Base-by-base conservation (phyloP, 2,888 invertebrate species). In the Epinotia bilunana region DNA sequence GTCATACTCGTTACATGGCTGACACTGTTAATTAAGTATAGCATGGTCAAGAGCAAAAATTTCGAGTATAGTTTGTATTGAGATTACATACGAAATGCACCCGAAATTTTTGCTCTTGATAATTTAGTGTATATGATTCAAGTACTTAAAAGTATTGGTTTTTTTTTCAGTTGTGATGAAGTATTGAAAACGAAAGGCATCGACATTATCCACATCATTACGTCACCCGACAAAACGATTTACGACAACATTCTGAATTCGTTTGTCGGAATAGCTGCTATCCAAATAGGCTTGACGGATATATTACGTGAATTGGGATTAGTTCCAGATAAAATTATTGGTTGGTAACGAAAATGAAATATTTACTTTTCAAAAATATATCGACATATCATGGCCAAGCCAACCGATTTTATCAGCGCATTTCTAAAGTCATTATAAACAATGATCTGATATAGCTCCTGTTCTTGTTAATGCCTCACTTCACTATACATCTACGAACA, bases 211-310 rank as follows among this genome's bases (percentile, higher is more conserved):
- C 87, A 95, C 16, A 89, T 96, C 18, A 87, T 96, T 12, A 95
- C 95, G 71, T 93, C 92, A 33, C 90, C 89, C 23, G 95, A 96
- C 80, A 92, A 94, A 11, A 87, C 84, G 0, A 75, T 78, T 3
- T 83, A 80, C 60, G 79, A 87, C 53, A 95, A 96, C 82, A 96
- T 96, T 43, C 82, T 96, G 46, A 92, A 96, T 86, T 95, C 96
- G 0, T 97, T 97, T 86, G 95, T 97, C n/a, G 96, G 96, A 16
- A 97, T 97, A 77, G 95, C 96, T 16, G 96, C 97, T 0, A 86
- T 94, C 4, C 94, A 95, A 93, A 96, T 96, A 77, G 95, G 85
- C 39, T 78, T 88, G 80, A 87, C 87, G 7, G 87, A 88, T 72
- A 77, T 88, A 0, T 79, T 95, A 39, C 88, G 86, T 55, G 88